Conservation (phyloP, 2,888 invertebrate species). For the Philhelius pedissequus region DNA sequence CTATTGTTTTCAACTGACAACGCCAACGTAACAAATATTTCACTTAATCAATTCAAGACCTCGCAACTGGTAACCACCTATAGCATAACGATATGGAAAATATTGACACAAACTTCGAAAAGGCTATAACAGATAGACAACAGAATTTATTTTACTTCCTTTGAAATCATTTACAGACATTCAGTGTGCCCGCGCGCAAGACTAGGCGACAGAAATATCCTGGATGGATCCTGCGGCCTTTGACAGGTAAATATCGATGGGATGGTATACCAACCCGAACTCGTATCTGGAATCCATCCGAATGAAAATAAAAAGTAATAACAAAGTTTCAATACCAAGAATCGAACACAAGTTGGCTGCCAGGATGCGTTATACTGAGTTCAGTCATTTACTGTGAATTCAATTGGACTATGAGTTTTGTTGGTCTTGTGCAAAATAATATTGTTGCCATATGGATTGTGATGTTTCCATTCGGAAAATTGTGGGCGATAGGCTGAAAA, state of each 20-base stretch:
- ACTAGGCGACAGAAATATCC: background rate
- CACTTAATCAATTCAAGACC: background rate
- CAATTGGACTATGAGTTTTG: slow-evolving; percentile 23
- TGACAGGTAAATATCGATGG: background rate
- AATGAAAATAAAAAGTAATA: background rate
- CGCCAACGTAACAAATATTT: background rate
- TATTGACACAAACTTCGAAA: background rate
- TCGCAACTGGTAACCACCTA: background rate
- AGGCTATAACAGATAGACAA: no score
- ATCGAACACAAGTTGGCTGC: background rate
- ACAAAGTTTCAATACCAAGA: background rate
- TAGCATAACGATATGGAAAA: background rate
- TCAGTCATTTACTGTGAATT: slow-evolving; percentile 28
- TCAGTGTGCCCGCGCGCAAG: background rate
- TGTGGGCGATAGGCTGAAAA: background rate
- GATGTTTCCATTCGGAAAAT: background rate
- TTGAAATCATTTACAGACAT: slow-evolving; percentile 22
- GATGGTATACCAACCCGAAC: no score
- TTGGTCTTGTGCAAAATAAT: background rate
- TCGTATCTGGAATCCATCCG: no score
- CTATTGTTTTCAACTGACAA: background rate
- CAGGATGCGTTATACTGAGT: background rate
- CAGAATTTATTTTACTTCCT: slow-evolving; percentile 34
- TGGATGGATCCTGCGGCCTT: background rate
- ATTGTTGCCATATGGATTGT: background rate